phyloP scores from a whole-genome alignment of 1,140 invertebrate genomes.

The Magallana angulata region DNA sequence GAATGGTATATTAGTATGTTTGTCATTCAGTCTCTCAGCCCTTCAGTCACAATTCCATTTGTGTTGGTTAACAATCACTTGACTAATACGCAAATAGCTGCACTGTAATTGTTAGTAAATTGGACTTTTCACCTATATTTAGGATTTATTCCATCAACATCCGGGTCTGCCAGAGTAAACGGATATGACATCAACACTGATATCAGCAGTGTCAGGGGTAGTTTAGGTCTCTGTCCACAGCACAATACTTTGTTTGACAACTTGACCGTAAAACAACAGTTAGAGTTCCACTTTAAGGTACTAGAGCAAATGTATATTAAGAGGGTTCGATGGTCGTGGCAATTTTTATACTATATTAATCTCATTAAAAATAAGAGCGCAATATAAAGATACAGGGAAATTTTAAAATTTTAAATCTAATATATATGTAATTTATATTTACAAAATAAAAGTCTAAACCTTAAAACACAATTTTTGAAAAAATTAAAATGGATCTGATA shows the following conservation, averaged over 20 bases:
- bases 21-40: too few relatives aligned
- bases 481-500: too few relatives aligned
- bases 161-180: constrained; percentile 85
- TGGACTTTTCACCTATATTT: neutral
- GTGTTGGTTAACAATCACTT: too few relatives aligned
- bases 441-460: too few relatives aligned
- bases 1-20: too few relatives aligned
- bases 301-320: neutral
- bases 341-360: neutral
- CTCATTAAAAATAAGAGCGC: neutral
- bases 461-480: too few relatives aligned
- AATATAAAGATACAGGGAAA: neutral
- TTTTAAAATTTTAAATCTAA: too few relatives aligned
- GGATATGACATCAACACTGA: constrained; percentile 84
- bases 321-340: neutral
- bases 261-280: constrained; percentile 92
- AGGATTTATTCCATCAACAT: constrained; percentile 87
- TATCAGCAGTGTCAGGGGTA: constrained; percentile 82
- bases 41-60: too few relatives aligned
- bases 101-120: too few relatives aligned
- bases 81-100: too few relatives aligned
- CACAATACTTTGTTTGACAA: constrained; percentile 95
- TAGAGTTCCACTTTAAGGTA: constrained; percentile 88
- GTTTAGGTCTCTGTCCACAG: constrained; percentile 94
- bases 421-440: too few relatives aligned